Evolutionary conservation across 2,113 vertebrate genomes (phyloP), one percentile per base, ranked within the genome.

Genomic region (Rousettus leschenaultii): DNA sequence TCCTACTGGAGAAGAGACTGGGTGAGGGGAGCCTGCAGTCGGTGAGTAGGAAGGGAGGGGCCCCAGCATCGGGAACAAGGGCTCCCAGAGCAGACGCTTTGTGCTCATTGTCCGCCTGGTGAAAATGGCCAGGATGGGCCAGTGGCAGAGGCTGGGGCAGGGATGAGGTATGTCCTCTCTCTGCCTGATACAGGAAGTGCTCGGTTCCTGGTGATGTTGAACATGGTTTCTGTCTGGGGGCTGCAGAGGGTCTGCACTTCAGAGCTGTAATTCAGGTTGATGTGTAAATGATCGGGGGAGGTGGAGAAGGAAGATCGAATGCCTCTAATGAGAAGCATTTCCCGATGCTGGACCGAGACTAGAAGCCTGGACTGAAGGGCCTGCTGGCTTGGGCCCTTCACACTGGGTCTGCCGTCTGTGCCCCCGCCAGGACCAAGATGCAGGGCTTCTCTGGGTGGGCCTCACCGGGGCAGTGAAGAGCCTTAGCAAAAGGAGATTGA

Each of bases 251-350:
- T 78, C 53, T 89, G 74, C 26, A 19, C 53, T 28, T 79, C 0
- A 5, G 70, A 55, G 63, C 15, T 95, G 40, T 94, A 75, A 92
- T 75, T 97, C 91, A 93, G 63, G 78, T 57, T 86, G 78, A 91
- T 80, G 73, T 86, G 55, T 84, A 59, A 70, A 65, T 89, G 79
- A 7, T 24, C 86, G 70, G 77, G 45, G n/a, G 35, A 43, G 10
- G 38, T 12, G 8, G 57, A 24, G 59, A 55, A 35, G 21, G 59
- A 82, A 40, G 19, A 51, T 8, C 28, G 73, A 92, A 70, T 43
- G 35, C 82, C 66, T 94, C 53, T 78, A 40, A 87, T 66, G 68
- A 94, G 86, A 91, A 93, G 78, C 86, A 94, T 86, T 90, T 86
- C 90, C 55, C 48, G 2, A 2, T 45, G 83, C 35, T 0, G 3